These are phyloP conservation scores for Lophura nycthemera DNA, from an alignment of 2,113 vertebrate genomes.

Conservation along the genomic window DNA sequence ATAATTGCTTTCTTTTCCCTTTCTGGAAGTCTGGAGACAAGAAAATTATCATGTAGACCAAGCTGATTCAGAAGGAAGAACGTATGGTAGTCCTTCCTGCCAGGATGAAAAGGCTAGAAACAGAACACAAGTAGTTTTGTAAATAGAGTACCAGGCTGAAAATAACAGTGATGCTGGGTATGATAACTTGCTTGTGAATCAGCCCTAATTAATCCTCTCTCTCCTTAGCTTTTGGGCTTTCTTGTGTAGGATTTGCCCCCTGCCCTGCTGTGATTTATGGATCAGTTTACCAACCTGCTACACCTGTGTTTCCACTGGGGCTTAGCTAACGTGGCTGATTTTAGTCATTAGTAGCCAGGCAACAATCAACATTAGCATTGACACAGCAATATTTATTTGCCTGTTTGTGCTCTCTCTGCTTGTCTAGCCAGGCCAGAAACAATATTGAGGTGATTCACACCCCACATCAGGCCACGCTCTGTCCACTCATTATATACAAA, in stretches of 20 bases:
- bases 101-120: background rate
- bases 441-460: background rate
- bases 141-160: background rate
- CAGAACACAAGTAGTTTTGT: background rate
- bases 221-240: constrained; percentile 27
- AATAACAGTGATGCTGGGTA: background rate
- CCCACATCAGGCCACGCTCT: background rate
- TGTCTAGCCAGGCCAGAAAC: background rate
- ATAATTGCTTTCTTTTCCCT: background rate
- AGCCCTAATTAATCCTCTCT: background rate
- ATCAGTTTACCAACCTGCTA: constrained; percentile 21
- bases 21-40: background rate
- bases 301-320: constrained; percentile 17
- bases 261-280: background rate
- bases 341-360: constrained; percentile 22
- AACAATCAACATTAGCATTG: constrained; percentile 24
- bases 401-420: background rate
- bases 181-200: background rate
- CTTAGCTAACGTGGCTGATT: background rate
- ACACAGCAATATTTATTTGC: constrained; percentile 33
- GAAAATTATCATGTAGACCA: background rate
- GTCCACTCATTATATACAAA: background rate
- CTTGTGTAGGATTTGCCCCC: constrained; percentile 15
- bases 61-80: background rate
- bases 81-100: background rate